Base-by-base conservation (phyloP, 1,140 invertebrate species). In the Drosophila bifasciata region DNA sequence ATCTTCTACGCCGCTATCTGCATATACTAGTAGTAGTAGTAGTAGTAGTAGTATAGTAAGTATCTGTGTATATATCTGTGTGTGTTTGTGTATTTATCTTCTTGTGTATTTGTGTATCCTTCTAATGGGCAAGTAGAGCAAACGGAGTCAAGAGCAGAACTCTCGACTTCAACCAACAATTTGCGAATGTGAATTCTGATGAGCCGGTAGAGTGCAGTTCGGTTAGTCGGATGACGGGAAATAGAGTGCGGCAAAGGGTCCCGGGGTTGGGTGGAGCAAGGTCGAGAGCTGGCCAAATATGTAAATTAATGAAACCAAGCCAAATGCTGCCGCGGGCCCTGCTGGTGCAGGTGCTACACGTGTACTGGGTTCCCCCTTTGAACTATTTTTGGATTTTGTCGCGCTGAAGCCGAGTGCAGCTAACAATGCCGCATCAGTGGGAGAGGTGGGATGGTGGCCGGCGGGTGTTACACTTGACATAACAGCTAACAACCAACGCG, bases 141-240 rank as follows among this genome's bases (percentile, higher is more conserved):
- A 72, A 75, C 57, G 53, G 64, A 84, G 76, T 86, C 81, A 80
- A 80, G 77, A 77, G 69, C 69, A 81, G 69, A 81, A 70, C 46
- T 77, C 46, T 72, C 49, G 16, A 41, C 68, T 51, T 40, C 11
- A 36, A 57, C 51, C 56, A 61, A 43, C 40, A 23, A 79, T 59
- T 71, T 71, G 67, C 76, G 72, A 64, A 62, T 55, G 79, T 81
- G 81, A 74, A 80, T 85, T 86, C 70, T 77, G 84, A 86, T 77
- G 68, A 55, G 68, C 44, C 25, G 15, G 40, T n/a, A n/a, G 52
- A 83, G 79, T 74, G 68, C 64, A 76, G 74, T 73, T 46, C 7
- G 25, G 7, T 28, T 25, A 23, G 57, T 44, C 21, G 46, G 51
- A 19, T 44, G 44, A 41, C 79, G 75, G 70, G 70, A 83, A 83